Base-by-base conservation (phyloP, 2,888 invertebrate species). In the Trilocha varians region DNA sequence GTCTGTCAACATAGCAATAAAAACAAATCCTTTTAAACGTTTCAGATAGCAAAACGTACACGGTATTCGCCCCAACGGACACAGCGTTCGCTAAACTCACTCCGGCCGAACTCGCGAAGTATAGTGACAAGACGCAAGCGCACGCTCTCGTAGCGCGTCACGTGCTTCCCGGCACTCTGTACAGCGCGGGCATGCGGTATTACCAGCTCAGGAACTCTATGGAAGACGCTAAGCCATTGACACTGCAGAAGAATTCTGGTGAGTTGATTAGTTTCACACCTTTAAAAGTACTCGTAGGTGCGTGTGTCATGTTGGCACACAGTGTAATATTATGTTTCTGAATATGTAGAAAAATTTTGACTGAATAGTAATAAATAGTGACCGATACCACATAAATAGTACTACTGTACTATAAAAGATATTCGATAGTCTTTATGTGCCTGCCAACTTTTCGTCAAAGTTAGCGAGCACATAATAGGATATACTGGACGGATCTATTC, bases 181-280 rank as follows among this genome's bases (percentile, higher is more conserved):
- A 93, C 84, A 93, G 93, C 39, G 93, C 93, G 3, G 95, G 95
- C 40, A 94, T 95, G 93, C 87, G 94, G 55, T 95, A 93, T 79
- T 95, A 94, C 76, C 94, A 95, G 78, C 91, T 94, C 34, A 89
- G 91, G 68, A 93, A 94, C 65, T 92, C 92, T 40, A 88, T 95
- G 70, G 89, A 90, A 53, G 89, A 91, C 36, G 91, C 91, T 34
- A 91, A 91, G 50, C 92, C 93, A 5, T 85, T 95, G 13, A 94
- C 93, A 39, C 77, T 95, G 56, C 94, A 93, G 70, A 95, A 95
- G 87, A 93, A 88, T 65, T 88, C 91, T 51, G 92, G 93, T 92
- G 66, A 78, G 85, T n/a, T 16, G 15, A 0, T 16, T 13, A 16
- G 6, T 16, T 39, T n/a, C n/a, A 8, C 13, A 16, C 34, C 13